A percentile compares a stretch with the other conserved stretches of the same genome.
Evolutionary conservation across 2,797 vertebrate genomes (phyloP).

Genomic region (Siniperca scherzeri): DNA sequence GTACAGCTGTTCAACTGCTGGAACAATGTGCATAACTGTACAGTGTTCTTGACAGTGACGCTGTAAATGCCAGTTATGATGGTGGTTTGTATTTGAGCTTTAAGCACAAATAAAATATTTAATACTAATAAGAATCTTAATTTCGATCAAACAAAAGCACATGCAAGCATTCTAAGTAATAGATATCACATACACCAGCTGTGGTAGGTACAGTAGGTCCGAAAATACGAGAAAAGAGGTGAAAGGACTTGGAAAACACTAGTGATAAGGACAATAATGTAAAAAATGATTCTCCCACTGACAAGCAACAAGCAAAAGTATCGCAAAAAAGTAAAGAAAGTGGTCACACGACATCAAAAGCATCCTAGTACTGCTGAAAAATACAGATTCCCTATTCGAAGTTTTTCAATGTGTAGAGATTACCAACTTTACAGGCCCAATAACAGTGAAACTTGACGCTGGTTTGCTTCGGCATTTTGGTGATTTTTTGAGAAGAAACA

Average conservation of each 20-base stretch:
- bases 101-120: slow-evolving; percentile 14
- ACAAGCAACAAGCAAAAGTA: slow-evolving; percentile 7
- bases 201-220: background rate
- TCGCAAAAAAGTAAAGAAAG: slow-evolving; percentile 21
- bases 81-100: slow-evolving; percentile 16
- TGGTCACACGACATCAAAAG: slow-evolving; percentile 39
- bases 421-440: background rate
- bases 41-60: slow-evolving; percentile 39
- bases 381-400: slow-evolving; percentile 26
- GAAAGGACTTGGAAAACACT: background rate
- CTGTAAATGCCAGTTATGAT: slow-evolving; percentile 10
- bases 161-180: slow-evolving; percentile 44
- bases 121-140: background rate
- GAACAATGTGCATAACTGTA: slow-evolving; percentile 23
- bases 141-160: slow-evolving; percentile 43
- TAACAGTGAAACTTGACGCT: background rate
- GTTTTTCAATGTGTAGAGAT: background rate
- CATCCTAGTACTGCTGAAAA: slow-evolving; percentile 13
- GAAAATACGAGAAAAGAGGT: background rate
- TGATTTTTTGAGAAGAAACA: background rate
- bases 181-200: slow-evolving; percentile 25
- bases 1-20: slow-evolving; percentile 29
- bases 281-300: background rate
- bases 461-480: background rate
- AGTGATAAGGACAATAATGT: background rate